These are phyloP conservation scores for Planiliza haematocheilus DNA, from an alignment of 2,113 vertebrate species.

Conservation along the genomic window DNA sequence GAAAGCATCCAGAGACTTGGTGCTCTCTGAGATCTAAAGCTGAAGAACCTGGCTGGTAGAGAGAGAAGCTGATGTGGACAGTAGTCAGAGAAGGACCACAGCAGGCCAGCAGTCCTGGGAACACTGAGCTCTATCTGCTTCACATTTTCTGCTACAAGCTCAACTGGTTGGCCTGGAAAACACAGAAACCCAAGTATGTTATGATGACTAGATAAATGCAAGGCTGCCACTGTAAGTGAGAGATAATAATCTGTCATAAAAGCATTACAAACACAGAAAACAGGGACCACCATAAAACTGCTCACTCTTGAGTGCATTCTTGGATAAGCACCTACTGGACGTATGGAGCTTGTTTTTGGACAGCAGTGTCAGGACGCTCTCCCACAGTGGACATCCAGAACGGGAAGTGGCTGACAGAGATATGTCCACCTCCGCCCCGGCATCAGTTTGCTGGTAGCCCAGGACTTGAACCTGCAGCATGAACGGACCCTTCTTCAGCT, in stretches of 20 bases:
- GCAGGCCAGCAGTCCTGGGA: conserved; percentile 43
- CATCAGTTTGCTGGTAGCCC: conserved; percentile 55
- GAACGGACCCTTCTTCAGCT: conserved; percentile 79
- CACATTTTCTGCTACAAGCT: conserved; percentile 10
- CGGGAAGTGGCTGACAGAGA: conserved; percentile 59
- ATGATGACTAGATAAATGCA: background rate
- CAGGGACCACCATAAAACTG: background rate
- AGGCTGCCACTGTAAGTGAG: too few species aligned
- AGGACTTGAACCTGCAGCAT: conserved; percentile 63
- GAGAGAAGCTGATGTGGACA: conserved; percentile 46
- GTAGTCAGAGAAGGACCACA: conserved; percentile 52
- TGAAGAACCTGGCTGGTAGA: conserved; percentile 39
- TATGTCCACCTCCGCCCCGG: conserved; percentile 79
- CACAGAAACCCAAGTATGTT: background rate
- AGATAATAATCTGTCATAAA: background rate
- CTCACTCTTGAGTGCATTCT: conserved; percentile 15
- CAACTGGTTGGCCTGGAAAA: conserved; percentile 33
- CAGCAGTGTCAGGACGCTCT: conserved; percentile 75
- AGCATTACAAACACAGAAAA: background rate
- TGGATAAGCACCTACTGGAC: background rate
- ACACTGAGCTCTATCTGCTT: conserved; percentile 61
- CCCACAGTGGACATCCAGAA: conserved; percentile 62
- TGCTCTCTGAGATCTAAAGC: conserved; percentile 30
- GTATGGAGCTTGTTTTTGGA: conserved; percentile 51
- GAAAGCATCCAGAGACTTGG: conserved; percentile 77